Evolutionary conservation across 2,797 vertebrate species (phyloP), one percentile per base, ranked within the genome.

Genomic region (Eupleurogrammus muticus): DNA sequence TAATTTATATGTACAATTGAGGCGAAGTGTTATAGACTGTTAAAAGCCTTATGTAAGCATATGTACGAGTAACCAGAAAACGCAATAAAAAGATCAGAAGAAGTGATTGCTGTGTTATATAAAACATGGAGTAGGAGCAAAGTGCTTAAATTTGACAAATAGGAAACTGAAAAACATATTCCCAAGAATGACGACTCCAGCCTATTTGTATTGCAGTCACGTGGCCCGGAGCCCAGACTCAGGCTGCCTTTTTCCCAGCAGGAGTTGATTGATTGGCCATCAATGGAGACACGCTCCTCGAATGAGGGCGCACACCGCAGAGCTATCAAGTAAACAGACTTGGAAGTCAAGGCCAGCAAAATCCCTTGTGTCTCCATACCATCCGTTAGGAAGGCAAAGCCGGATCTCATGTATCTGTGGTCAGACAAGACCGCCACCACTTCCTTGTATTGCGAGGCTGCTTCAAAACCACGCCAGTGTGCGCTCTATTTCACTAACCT

Each of bases 321-420:
- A 85, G 64, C 89, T 86, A 89, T 90, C 86, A 59, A 70, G 89
- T 93, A 92, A 94, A 93, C 89, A 91, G 76, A 74, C 81, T 87
- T 89, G 90, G 90, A 91, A 92, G 90, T 94, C 93, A 93, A 93
- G 92, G 93, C 92, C 93, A 91, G 85, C 87, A 84, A 89, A 92
- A 92, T 93, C 92, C 87, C 85, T 81, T 12, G 86, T 85, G 92
- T 93, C 92, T 94, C 91, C 89, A 90, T 90, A 90, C 89, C 90
- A 90, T 94, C 91, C 88, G 86, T 81, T 86, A 86, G 85, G 82
- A 92, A 92, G 85, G 91, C 90, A 90, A 87, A 90, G 92, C 89
- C 89, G 84, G 92, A 93, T 94, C 92, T 93, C 89, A 76, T 93
- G 92, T 91, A 91, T 94, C 90, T 93, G 94, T 92, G 94, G 94